phyloP scores from a whole-genome alignment of 2,113 vertebrate genomes.

The Triplophysa tibetana region DNA sequence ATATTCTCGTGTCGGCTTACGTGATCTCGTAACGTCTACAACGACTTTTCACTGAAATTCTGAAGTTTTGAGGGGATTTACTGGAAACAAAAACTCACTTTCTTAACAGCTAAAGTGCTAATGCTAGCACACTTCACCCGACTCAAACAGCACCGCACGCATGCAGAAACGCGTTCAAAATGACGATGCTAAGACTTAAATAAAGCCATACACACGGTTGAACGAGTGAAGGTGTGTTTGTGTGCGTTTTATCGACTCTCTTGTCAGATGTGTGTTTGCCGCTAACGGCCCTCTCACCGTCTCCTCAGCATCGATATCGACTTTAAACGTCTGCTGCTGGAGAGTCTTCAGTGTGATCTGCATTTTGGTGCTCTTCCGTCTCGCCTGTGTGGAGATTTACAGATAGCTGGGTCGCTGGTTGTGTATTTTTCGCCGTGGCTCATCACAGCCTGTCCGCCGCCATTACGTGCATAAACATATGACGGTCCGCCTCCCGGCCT shows the following conservation, averaged over 20 bases:
- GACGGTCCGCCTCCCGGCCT: slow-evolving; percentile 13
- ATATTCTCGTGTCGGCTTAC: no score
- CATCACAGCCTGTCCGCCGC: slow-evolving; percentile 76
- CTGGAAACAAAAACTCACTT: not conserved
- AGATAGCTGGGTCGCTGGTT: slow-evolving; percentile 52
- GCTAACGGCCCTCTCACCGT: slow-evolving; percentile 73
- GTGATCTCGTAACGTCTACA: not conserved
- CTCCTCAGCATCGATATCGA: slow-evolving; percentile 87
- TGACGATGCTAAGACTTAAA: no score
- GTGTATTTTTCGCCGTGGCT: slow-evolving; percentile 65
- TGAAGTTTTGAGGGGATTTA: not conserved
- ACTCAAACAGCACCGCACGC: no score
- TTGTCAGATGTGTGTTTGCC: not conserved
- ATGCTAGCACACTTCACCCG: not conserved
- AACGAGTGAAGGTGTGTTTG: not conserved
- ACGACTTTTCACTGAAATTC: not conserved
- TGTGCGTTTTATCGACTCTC: not conserved
- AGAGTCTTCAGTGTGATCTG: slow-evolving; percentile 92
- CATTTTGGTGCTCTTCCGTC: slow-evolving; percentile 72
- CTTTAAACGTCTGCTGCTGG: slow-evolving; percentile 92
- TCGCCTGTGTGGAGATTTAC: slow-evolving; percentile 10
- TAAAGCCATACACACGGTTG: no score
- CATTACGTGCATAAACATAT: slow-evolving; percentile 70
- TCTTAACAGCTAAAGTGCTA: slow-evolving; percentile 17
- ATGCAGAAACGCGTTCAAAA: not conserved